Conservation (phyloP, 2,888 invertebrate species). For the Tenodera sinensis region DNA sequence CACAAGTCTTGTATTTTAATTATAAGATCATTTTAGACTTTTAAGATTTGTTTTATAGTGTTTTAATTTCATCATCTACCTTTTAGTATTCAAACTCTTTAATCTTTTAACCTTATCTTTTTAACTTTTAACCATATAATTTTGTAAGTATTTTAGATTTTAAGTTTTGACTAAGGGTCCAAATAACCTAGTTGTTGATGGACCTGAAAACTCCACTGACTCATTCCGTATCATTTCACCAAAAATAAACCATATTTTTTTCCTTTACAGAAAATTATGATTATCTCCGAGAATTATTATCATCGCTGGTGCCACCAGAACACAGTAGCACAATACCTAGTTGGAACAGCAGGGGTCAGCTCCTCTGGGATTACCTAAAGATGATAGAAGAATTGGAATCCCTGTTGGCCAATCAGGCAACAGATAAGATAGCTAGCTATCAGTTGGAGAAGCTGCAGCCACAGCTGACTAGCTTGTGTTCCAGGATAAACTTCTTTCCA, state of each 20-base stretch:
- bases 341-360: constrained; percentile 70
- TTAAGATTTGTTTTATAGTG: too few species aligned
- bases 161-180: too few species aligned
- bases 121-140: too few species aligned
- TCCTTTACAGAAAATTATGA: constrained; percentile 59
- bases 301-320: constrained; percentile 55
- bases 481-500: constrained; percentile 49
- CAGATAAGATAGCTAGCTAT: constrained; percentile 41
- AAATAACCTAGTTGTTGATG: too few species aligned
- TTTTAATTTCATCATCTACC: too few species aligned
- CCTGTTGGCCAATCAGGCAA: constrained; percentile 34
- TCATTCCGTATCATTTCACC: too few species aligned
- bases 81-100: too few species aligned
- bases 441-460: constrained; percentile 51
- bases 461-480: constrained; percentile 50
- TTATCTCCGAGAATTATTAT: constrained; percentile 59
- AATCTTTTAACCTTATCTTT: too few species aligned
- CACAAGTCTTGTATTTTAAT: too few species aligned
- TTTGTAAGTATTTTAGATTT: too few species aligned
- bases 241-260: background rate
- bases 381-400: constrained; percentile 52
- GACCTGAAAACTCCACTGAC: too few species aligned
- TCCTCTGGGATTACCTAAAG: constrained; percentile 67
- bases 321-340: constrained; percentile 57
- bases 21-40: too few species aligned